Evolutionary conservation across 2,113 vertebrate species (phyloP).

Genomic region (Microcebus jonahi): DNA sequence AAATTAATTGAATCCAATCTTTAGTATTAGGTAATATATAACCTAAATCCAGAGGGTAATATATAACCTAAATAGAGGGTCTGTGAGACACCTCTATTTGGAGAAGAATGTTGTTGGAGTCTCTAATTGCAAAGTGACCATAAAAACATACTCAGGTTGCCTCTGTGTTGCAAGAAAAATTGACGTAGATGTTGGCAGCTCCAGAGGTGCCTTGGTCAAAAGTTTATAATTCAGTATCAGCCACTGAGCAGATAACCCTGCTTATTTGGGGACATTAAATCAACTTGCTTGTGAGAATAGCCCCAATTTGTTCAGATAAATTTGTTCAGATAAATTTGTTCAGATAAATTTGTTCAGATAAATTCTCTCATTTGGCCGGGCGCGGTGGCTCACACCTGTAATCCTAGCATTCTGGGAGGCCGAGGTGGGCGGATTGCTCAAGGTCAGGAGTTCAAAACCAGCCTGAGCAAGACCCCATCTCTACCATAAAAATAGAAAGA

Average conservation of each 20-base stretch:
- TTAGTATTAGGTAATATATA: neutral
- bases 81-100: neutral
- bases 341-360: too few species aligned
- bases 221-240: neutral
- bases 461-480: too few species aligned
- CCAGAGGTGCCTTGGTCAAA: neutral
- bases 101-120: neutral
- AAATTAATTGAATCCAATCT: neutral
- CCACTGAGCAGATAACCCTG: neutral
- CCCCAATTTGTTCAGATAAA: neutral
- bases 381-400: too few species aligned
- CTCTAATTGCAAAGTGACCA: neutral
- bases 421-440: too few species aligned
- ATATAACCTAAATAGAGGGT: neutral
- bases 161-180: neutral
- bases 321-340: neutral
- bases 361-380: too few species aligned
- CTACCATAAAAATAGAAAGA: too few species aligned
- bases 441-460: too few species aligned
- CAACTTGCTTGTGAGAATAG: neutral
- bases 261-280: neutral
- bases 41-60: neutral
- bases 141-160: neutral
- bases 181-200: neutral
- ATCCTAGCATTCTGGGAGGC: too few species aligned